Conservation (phyloP, 2,888 invertebrate genomes). For the Melipona bicolor region DNA sequence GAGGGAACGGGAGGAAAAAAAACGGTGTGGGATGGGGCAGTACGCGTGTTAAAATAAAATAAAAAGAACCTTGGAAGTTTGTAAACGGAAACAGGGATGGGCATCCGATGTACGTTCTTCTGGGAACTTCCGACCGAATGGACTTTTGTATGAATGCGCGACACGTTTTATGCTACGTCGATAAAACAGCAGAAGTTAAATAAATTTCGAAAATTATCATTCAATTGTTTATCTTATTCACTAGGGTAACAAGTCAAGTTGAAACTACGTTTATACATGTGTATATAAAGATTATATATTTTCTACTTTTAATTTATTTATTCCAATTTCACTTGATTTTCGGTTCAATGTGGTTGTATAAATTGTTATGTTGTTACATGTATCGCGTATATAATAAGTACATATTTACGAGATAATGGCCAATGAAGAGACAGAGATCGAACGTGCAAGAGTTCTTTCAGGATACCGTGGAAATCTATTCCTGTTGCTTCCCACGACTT, state of each 20-base stretch:
- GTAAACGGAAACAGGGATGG: constrained; percentile 54
- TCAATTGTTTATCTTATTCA: neutral
- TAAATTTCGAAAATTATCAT: neutral
- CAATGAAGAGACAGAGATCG: constrained; percentile 14
- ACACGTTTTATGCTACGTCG: constrained; percentile 14
- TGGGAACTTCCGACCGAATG: constrained; percentile 17
- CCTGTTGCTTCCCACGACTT: constrained; percentile 61
- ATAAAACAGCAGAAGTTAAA: neutral
- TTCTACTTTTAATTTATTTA: too few relatives aligned
- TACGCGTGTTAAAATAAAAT: constrained; percentile 43
- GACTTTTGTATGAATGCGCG: constrained; percentile 10
- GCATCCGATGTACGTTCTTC: constrained; percentile 36
- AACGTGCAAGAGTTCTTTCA: constrained; percentile 35
- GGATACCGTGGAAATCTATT: constrained; percentile 51
- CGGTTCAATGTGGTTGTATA: neutral
- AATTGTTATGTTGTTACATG: neutral
- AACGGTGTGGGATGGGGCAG: neutral
- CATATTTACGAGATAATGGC: neutral
- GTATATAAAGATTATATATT: neutral
- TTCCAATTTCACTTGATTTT: neutral
- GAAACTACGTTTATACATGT: too few relatives aligned
- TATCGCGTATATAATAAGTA: neutral
- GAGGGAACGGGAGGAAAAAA: neutral
- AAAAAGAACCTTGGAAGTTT: constrained; percentile 43
- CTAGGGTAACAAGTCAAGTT: neutral